Percentiles rank a stretch among this genome's conserved stretches.
Conservation (phyloP, 2,888 invertebrate genomes). For the Synergus umbraculus region DNA sequence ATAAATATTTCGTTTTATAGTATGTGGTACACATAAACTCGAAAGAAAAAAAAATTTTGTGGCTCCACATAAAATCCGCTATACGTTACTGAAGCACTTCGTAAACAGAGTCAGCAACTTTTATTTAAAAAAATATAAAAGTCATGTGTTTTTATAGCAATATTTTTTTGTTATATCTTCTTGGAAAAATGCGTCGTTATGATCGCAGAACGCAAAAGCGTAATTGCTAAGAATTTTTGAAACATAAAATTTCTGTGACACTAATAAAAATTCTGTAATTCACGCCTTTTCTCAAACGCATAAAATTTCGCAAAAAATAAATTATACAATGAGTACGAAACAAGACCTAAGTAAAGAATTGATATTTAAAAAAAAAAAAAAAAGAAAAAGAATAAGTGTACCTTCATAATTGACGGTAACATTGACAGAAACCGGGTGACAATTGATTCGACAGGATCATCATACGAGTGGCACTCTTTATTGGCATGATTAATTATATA, state of each 20-base stretch:
- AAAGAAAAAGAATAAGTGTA: not conserved
- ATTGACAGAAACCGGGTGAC: not conserved
- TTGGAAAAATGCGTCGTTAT: not conserved
- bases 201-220: not conserved
- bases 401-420: not conserved
- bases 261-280: not conserved
- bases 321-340: not conserved
- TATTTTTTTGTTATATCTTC: not conserved
- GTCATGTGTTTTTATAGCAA: not conserved
- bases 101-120: too few relatives aligned
- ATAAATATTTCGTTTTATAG: too few relatives aligned
- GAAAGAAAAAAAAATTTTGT: too few relatives aligned
- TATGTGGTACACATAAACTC: too few relatives aligned
- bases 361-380: not conserved
- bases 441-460: slow-evolving; percentile 51
- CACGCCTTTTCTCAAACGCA: not conserved
- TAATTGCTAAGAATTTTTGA: not conserved
- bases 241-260: slow-evolving; percentile 4
- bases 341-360: not conserved
- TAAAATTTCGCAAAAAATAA: not conserved
- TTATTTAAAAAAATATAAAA: too few relatives aligned
- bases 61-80: too few relatives aligned
- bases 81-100: too few relatives aligned
- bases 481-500: slow-evolving; percentile 67
- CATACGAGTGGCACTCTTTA: slow-evolving; percentile 48